Base-by-base conservation (phyloP, 2,888 invertebrate species). In the Ophonus ardosiacus region DNA sequence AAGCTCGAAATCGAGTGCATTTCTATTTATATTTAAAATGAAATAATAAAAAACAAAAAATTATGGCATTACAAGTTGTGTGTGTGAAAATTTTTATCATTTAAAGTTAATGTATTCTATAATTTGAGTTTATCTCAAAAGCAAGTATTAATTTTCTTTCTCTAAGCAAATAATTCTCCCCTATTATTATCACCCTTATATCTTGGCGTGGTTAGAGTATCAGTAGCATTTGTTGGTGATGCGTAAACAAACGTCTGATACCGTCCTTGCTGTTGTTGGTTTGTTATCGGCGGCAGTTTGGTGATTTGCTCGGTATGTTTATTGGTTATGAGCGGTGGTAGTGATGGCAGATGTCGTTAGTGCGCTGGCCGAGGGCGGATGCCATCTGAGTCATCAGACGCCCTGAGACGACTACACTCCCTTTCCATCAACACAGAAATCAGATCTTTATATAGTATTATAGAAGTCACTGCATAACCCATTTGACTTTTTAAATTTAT, bases 321-420 rank as follows among this genome's bases (percentile, higher is more conserved):
- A 74, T 74, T 18, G 71, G 71, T 74, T 74, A 74, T 74, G 43
- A 74, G 40, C 71, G 43, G 43, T 74, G 71, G 71, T 71, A 71
- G 40, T 71, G 71, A 71, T 43, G 71, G 71, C 17, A 15, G 43
- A 71, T 71, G 71, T 71, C 71, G 71, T 71, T 71, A 71, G 38
- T 17, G 6, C 38, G n/a, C 40, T 43, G 17, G 71, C 71, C 71
- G 71, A 18, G 71, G 71, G 71, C 71, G 71, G 71, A 51, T 51
- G 43, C 43, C 43, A 43, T 71, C 40, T 71, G 71, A 71, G 40
- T 71, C 71, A 71, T 43, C 17, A 43, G 71, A 38, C 71, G 15
- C 71, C 43, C 40, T 21, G 21, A 43, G 40, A 17, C 17, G 31
- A 15, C 68, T n/a, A 71, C 68, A 61, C 59, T 63, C 63, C 24